A percentile compares a stretch with the other conserved stretches of the same genome.
phyloP scores from a whole-genome alignment of 2,888 invertebrate genomes.

The Petrolisthes manimaculis region DNA sequence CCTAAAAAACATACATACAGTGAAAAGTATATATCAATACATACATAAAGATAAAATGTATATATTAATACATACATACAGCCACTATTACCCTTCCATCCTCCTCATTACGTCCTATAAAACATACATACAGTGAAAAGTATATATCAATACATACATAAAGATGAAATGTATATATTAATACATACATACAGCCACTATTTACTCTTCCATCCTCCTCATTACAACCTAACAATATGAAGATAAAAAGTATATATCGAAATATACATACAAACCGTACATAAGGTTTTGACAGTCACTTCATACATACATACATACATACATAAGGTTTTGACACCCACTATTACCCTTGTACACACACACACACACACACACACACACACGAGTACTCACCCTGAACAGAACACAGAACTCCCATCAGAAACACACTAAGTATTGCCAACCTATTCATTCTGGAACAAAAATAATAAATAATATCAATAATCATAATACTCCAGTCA shows the following conservation, averaged over 20 bases:
- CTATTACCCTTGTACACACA: background rate
- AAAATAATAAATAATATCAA: too few species aligned
- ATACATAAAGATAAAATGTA: too few species aligned
- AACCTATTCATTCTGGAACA: too few species aligned
- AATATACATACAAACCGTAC: too few species aligned
- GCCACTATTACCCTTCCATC: conserved; percentile 37
- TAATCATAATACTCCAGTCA: too few species aligned
- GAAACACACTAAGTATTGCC: too few species aligned
- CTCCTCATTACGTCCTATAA: conserved; percentile 35
- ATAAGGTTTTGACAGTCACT: background rate
- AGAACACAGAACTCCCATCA: too few species aligned
- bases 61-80: too few species aligned
- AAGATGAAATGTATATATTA: too few species aligned
- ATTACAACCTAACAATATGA: background rate
- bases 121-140: background rate
- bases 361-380: background rate
- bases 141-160: background rate
- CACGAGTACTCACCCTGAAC: background rate
- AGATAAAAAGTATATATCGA: background rate
- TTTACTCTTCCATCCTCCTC: too few species aligned
- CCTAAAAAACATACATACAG: background rate
- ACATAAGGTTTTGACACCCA: background rate
- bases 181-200: too few species aligned
- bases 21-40: background rate
- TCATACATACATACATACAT: background rate